Percentiles rank a stretch among this genome's conserved stretches.
These are phyloP conservation scores for Edolisoma coerulescens DNA, from an alignment of 2,113 vertebrate genomes.

Conservation along the genomic window DNA sequence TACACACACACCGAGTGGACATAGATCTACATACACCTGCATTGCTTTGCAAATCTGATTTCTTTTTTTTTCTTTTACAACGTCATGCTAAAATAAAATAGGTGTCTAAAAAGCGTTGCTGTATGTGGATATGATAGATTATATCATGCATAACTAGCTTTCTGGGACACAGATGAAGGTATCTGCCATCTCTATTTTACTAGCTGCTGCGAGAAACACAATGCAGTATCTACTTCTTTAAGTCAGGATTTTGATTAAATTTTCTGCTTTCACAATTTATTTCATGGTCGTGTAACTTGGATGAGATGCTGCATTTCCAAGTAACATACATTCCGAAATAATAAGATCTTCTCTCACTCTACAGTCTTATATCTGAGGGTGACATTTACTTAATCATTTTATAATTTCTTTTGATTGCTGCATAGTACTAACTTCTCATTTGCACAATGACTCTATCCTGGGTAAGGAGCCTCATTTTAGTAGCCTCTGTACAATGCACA, in stretches of 20 bases:
- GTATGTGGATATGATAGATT: background rate
- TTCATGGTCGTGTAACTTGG: background rate
- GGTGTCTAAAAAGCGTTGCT: background rate
- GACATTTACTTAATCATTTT: background rate
- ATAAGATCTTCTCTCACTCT: background rate
- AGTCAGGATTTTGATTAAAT: background rate
- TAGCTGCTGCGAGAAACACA: background rate
- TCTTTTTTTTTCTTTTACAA: background rate
- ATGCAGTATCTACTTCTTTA: background rate
- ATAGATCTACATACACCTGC: too few species aligned
- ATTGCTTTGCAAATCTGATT: background rate
- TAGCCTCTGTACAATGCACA: background rate
- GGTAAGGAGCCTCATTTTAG: background rate
- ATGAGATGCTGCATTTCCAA: background rate
- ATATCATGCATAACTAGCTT: background rate
- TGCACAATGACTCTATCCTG: background rate
- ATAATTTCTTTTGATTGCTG: background rate
- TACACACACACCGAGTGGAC: fast-evolving
- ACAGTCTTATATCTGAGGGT: background rate
- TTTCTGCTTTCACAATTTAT: constrained; percentile 8
- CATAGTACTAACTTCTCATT: background rate
- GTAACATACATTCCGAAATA: background rate
- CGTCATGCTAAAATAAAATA: background rate
- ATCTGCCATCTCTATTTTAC: background rate
- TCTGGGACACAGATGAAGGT: background rate